phyloP scores from a whole-genome alignment of 2,888 invertebrate species.

The Fragum fragum region DNA sequence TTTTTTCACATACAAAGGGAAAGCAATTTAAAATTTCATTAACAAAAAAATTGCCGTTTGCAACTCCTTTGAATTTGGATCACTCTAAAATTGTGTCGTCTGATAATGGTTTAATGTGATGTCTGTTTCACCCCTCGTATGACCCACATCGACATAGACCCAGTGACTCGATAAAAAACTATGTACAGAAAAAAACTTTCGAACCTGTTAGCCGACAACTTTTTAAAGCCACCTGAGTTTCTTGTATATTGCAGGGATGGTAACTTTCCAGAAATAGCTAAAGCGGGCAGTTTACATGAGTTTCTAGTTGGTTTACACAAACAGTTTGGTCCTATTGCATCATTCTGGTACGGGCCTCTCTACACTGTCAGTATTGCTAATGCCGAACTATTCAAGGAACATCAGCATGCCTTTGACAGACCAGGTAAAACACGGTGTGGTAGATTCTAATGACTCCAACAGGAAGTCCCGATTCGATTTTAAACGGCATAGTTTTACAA shows the following conservation, averaged over 20 bases:
- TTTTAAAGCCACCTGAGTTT: not conserved
- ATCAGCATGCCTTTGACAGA: conserved; percentile 84
- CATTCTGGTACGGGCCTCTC: conserved; percentile 86
- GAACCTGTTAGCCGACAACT: not conserved
- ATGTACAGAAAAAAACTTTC: too few species aligned
- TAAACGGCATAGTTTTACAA: too few species aligned
- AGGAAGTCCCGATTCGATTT: too few species aligned
- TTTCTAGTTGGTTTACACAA: conserved; percentile 85
- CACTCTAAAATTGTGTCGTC: too few species aligned
- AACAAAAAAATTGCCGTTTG: too few species aligned
- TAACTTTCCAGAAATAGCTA: conserved; percentile 85
- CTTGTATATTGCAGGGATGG: conserved; percentile 82
- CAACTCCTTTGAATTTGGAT: too few species aligned
- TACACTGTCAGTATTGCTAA: conserved; percentile 85
- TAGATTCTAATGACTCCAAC: too few species aligned
- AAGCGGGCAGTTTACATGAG: conserved; percentile 86
- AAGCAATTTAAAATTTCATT: too few species aligned
- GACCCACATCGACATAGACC: not conserved
- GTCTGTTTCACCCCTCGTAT: not conserved
- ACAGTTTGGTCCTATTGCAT: conserved; percentile 85
- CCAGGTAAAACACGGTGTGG: too few species aligned
- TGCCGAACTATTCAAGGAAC: conserved; percentile 85
- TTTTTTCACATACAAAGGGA: too few species aligned
- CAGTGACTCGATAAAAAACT: too few species aligned
- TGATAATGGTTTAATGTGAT: not conserved